Base-by-base conservation (phyloP, 2,113 vertebrate genomes). In the Lagopus muta region DNA sequence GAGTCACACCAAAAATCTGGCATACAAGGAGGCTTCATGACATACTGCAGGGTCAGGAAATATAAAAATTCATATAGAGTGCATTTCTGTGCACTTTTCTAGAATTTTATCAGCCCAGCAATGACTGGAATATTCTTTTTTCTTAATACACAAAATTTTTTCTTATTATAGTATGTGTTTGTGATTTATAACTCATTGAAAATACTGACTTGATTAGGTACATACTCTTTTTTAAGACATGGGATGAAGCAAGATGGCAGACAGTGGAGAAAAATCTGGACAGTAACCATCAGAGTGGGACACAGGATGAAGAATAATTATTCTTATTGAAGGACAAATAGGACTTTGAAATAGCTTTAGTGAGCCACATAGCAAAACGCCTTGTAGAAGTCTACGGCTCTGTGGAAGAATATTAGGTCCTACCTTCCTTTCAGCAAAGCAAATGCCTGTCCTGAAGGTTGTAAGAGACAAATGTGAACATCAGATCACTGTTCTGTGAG, bases 21-120 rank as follows among this genome's bases (percentile, higher is more conserved):
- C 20, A 87, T 38, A 71, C 32, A 84, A 81, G 43, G 24, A 87
- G 28, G 20, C 50, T 92, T 92, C 66, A 50, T 43, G 82, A 62
- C 22, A 67, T 21, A 62, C 24, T 87, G 40, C 22, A 88, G 61
- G 11, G 72, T 89, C 82, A 89, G 79, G 55, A 86, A 38, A 61
- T 73, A 45, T 95, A 89, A 96, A 89, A 91, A 75, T n/a, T 60
- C 83, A 66, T 76, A 34, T 38, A 71, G 84, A 79, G 54, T 57
- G 54, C 54, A 57, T 10, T 32, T 57, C 30, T 32, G 8, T 57
- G 30, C 17, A 57, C 30, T 32, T 93, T 75, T 36, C 30, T 62
- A 81, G 47, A 78, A 65, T 77, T 24, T 87, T 21, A 84, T 78
- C 40, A 74, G 34, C 38, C 5, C 45, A 87, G 66, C n/a, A 85